Conservation (phyloP, 2,888 invertebrate species). For the Ischnura elegans region DNA sequence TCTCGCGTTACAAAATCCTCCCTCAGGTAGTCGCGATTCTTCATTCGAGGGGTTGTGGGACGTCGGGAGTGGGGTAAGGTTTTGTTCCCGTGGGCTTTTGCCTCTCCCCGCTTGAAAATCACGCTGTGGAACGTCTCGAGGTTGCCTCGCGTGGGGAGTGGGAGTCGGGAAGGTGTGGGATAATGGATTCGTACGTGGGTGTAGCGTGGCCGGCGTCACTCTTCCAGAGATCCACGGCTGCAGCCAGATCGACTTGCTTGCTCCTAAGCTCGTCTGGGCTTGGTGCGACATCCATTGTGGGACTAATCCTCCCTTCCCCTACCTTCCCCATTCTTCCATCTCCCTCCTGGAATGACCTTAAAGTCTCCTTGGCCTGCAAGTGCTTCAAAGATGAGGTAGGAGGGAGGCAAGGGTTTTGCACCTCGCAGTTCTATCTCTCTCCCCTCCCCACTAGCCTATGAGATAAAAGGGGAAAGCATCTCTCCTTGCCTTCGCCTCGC, state of each 20-base stretch:
- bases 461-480: not conserved
- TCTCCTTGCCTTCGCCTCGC: not conserved
- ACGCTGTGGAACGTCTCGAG: slow-evolving; percentile 14
- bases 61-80: not conserved
- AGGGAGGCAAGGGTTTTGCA: slow-evolving; percentile 15
- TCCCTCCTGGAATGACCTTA: slow-evolving; percentile 43
- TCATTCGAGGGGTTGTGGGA: slow-evolving; percentile 10
- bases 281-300: not conserved
- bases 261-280: not conserved
- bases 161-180: not conserved
- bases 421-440: no score
- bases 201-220: slow-evolving; percentile 34
- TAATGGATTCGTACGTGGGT: slow-evolving; percentile 56
- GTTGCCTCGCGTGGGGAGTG: not conserved
- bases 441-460: not conserved
- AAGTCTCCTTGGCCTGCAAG: slow-evolving; percentile 45
- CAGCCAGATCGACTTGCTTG: slow-evolving; percentile 36
- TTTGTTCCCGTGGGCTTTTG: not conserved
- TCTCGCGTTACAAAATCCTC: slow-evolving; percentile 50
- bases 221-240: slow-evolving; percentile 26
- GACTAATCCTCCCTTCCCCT: not conserved
- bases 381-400: slow-evolving; percentile 33
- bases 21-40: not conserved
- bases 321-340: not conserved
- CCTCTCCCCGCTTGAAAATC: not conserved